These are phyloP conservation scores for Enteromius argenteus DNA, from an alignment of 2,797 vertebrate genomes.

Conservation along the genomic window DNA sequence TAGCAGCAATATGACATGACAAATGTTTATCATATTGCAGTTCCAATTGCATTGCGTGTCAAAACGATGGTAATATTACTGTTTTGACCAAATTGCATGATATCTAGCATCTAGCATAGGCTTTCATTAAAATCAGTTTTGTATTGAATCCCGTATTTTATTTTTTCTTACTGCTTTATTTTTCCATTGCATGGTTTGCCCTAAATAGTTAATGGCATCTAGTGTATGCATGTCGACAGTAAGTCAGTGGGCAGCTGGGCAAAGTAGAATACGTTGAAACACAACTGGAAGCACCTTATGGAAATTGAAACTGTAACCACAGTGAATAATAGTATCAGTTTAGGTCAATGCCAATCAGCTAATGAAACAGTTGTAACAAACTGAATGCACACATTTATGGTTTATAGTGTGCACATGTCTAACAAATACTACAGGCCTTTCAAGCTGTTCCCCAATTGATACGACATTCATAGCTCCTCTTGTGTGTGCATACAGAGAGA, in stretches of 20 bases:
- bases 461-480: no score
- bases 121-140: background rate
- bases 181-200: slow-evolving; percentile 7
- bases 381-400: slow-evolving; percentile 34
- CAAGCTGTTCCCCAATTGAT: slow-evolving; percentile 5
- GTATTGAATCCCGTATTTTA: background rate
- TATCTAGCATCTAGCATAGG: background rate
- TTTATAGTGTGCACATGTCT: background rate
- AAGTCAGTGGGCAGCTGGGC: slow-evolving; percentile 34
- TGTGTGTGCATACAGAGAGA: background rate
- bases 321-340: slow-evolving; percentile 37
- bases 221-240: slow-evolving; percentile 42
- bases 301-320: slow-evolving; percentile 45
- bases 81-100: background rate
- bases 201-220: slow-evolving; percentile 20
- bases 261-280: slow-evolving; percentile 34
- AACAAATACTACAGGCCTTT: slow-evolving; percentile 7
- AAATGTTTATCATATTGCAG: slow-evolving; percentile 1
- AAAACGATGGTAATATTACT: background rate
- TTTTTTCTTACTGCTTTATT: background rate
- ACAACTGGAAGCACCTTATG: slow-evolving; percentile 30
- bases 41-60: background rate
- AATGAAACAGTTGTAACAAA: slow-evolving; percentile 12
- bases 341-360: background rate
- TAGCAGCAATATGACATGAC: background rate